phyloP scores from a whole-genome alignment of 2,113 vertebrate species.

The Nesogale talazaci region DNA sequence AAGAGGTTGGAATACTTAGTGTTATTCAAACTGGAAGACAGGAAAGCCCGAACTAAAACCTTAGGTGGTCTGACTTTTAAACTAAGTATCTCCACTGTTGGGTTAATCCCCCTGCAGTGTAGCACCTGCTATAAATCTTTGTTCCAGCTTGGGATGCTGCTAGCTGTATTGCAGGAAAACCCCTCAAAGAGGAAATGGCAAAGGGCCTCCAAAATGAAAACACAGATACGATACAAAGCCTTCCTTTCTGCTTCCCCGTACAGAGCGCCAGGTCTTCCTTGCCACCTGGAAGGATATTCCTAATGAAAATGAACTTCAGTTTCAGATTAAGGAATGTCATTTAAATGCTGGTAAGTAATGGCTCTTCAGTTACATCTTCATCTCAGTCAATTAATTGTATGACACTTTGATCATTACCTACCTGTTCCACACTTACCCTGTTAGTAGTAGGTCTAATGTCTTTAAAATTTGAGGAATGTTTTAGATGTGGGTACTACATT shows the following conservation, averaged over 20 bases:
- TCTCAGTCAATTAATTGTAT: conserved; percentile 20
- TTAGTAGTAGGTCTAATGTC: neutral
- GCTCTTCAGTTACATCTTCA: conserved; percentile 33
- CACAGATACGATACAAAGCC: neutral
- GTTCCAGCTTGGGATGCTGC: neutral
- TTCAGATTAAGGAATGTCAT: conserved; percentile 99
- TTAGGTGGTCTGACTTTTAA: neutral
- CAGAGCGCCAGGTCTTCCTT: conserved; percentile 98
- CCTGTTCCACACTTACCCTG: neutral
- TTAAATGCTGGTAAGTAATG: conserved; percentile 94
- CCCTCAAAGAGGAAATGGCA: neutral
- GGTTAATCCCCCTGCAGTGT: neutral
- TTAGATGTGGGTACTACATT: conserved; percentile 4
- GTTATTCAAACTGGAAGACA: conserved; percentile 28
- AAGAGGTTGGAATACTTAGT: conserved; percentile 28
- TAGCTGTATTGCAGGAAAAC: neutral
- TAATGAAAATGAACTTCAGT: conserved; percentile 99
- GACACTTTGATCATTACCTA: conserved; percentile 25
- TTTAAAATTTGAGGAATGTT: neutral
- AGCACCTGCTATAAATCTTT: neutral
- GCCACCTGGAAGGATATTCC: conserved; percentile 99
- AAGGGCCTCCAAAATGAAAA: neutral
- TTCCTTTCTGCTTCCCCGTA: conserved; percentile 41
- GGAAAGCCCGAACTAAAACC: neutral
- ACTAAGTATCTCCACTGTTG: neutral